Base-by-base conservation (phyloP, 2,113 vertebrate genomes). In the Zosterops lateralis region DNA sequence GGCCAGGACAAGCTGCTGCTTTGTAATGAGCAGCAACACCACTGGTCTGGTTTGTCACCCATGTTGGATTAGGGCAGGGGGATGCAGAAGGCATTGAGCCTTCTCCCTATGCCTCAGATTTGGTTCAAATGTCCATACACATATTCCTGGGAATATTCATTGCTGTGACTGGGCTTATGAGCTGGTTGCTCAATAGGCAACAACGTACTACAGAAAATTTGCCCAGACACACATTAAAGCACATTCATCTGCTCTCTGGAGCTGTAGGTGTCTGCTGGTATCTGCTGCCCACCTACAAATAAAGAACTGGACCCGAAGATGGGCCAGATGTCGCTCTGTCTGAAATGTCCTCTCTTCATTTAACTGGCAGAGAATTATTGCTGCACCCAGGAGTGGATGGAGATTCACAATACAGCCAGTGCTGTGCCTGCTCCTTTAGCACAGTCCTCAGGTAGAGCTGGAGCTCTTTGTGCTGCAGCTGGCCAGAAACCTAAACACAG, bases 81-180 rank as follows among this genome's bases (percentile, higher is more conserved):
- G 20, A n/a, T 17, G 22, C 2, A 54, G 21, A 74, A 10, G 17
- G 21, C 3, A 14, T 14, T 6, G 2, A 40, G 6, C 32, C 44
- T 64, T 36, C 40, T 28, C n/a, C 44, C 14, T 8, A 2, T 5
- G 25, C 38, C 31, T 62, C 17, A 32, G 18, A 10, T 66, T 84
- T 36, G 16, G 12, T 40, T 65, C 31, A 7, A 3, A 48, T n/a
- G 14, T 13, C 34, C 32, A 45, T 15, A 36, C 3, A 26, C 19
- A 28, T 3, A 18, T 44, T 51, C 14, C 65, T 21, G 32, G 54
- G 74, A 86, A 61, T 18, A 70, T 20, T 17, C 47, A 50, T 36
- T 0, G 0, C 17, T 18, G 31, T 19, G 17, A 26, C 15, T 1
- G 8, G 67, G 31, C 2, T n/a, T 38, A 3, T 0, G 9, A 62